These are phyloP conservation scores for Drosophila anomelani DNA, from an alignment of 2,888 invertebrate species.

Conservation along the genomic window DNA sequence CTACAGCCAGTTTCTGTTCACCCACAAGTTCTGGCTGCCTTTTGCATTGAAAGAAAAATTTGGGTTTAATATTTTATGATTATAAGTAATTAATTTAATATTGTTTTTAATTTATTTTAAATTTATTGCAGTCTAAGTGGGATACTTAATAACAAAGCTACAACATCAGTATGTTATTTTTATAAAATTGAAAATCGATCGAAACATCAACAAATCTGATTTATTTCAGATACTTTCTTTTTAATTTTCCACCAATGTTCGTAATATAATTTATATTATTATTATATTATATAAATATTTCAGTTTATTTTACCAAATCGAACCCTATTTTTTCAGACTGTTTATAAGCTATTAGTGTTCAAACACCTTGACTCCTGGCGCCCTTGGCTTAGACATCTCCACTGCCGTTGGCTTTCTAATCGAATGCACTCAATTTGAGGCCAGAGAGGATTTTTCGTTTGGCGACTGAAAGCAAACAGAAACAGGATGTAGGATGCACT, in stretches of 20 bases:
- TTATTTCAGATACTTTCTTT: no score
- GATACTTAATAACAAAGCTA: no score
- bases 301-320: not conserved
- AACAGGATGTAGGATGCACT: not conserved
- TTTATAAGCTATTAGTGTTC: conserved; percentile 3
- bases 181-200: no score
- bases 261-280: no score
- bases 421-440: conserved; percentile 34
- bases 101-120: not conserved
- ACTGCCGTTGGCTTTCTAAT: conserved; percentile 37
- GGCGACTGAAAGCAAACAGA: conserved; percentile 1
- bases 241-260: no score
- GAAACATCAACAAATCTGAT: no score
- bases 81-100: not conserved
- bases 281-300: no score
- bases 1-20: not conserved
- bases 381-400: conserved; percentile 11
- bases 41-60: not conserved
- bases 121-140: no score
- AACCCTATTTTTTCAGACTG: not conserved
- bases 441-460: not conserved
- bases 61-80: not conserved
- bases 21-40: no score
- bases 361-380: conserved; percentile 47
- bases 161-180: no score